Evolutionary conservation across 2,113 vertebrate species (phyloP), one percentile per base, ranked within the genome.

Genomic region (Grus americana): DNA sequence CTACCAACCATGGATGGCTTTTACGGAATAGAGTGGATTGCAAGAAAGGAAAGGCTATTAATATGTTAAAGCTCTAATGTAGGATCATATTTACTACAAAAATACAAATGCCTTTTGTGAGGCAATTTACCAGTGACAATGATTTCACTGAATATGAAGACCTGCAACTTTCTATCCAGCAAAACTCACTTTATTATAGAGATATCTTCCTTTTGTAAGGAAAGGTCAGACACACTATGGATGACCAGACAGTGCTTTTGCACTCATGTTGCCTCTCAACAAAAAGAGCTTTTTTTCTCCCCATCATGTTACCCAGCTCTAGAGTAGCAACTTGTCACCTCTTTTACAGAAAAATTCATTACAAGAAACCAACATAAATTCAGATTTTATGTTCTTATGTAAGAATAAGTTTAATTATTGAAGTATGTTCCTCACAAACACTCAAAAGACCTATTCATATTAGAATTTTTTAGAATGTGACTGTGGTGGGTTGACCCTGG

Each of bases 21-120:
- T 81, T 59, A 92, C 19, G 55, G 19, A 95, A 84, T 83, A 81
- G 6, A 67, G 62, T 29, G 27, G 34, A 88, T 42, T 92, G 20
- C 47, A 90, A 83, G 54, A 95, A 95, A 93, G 36, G 27, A 92
- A 84, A 89, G 34, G 26, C 46, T 88, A 81, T 70, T 83, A 91
- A 80, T 38, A 86, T 11, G 13, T 61, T 57, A 63, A 75, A 75
- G 34, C 12, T 79, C 86, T 52, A 67, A 81, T 22, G 24, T 32
- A 92, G 19, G 23, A 76, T 42, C 8, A 4, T 36, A 91, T 78
- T 86, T 73, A 78, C 58, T 50, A 88, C n/a, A 82, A 88, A 92
- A 93, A 72, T 22, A 73, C 30, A 86, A 92, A 86, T 2, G 1
- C 17, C 40, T 73, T 30, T 44, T 89, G 32, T 79, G 66, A 92